Percentiles rank a stretch among this genome's conserved stretches.
Conservation (phyloP, 2,797 vertebrate genomes). For the Malacoctenus gilli region DNA sequence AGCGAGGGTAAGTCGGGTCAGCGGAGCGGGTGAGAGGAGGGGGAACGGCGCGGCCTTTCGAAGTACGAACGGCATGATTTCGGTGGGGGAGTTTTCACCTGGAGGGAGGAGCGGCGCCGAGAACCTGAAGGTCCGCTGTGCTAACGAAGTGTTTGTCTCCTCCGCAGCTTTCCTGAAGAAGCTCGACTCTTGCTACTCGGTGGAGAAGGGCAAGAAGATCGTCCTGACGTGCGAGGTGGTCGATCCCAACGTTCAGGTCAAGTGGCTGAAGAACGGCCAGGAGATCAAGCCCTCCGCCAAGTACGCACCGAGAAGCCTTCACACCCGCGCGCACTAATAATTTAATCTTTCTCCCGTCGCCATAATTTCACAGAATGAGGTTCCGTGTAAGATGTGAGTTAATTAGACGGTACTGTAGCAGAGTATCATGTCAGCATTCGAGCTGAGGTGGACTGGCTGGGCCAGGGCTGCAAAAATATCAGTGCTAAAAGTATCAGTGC, state of each 20-base stretch:
- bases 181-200: constrained; percentile 87
- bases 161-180: constrained; percentile 87
- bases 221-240: constrained; percentile 87
- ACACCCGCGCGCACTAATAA: not conserved
- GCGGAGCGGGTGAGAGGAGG: not conserved
- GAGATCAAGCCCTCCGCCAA: constrained; percentile 90
- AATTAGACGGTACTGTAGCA: constrained; percentile 25
- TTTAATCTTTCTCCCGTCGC: not conserved
- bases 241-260: constrained; percentile 83
- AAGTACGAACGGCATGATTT: constrained; percentile 11
- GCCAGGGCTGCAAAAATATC: constrained; percentile 62
- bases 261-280: constrained; percentile 93
- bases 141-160: no score
- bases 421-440: constrained; percentile 30
- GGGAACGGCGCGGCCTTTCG: not conserved
- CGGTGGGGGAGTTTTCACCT: constrained; percentile 16
- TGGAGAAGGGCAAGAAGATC: constrained; percentile 89
- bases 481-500: constrained; percentile 63
- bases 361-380: not conserved
- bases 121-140: no score
- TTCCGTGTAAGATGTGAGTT: constrained; percentile 13
- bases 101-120: not conserved
- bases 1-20: constrained; percentile 79
- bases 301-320: constrained; percentile 67
- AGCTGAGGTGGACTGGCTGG: constrained; percentile 44